Percentiles rank a stretch among this genome's conserved stretches.
Evolutionary conservation across 2,888 invertebrate species (phyloP).

Genomic region (Eupithecia subumbrata): DNA sequence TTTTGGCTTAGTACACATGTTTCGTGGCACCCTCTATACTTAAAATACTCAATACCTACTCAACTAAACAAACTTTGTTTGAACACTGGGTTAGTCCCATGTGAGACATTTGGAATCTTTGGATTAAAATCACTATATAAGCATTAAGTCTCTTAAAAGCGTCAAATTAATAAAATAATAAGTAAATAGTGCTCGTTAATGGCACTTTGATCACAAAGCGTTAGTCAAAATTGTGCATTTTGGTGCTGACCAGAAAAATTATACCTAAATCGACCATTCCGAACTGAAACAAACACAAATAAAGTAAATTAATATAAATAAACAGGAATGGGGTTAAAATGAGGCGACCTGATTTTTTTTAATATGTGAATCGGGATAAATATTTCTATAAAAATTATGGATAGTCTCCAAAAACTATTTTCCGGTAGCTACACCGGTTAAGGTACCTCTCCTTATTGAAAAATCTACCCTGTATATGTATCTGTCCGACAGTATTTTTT

Average conservation of each 20-base stretch:
- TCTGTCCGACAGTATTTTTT: too few species aligned
- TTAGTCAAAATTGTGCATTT: slow-evolving; percentile 47
- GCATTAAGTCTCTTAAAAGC: background rate
- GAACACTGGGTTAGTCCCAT: background rate
- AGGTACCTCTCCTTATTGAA: too few species aligned
- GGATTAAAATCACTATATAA: background rate
- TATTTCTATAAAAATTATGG: too few species aligned
- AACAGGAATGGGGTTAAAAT: background rate
- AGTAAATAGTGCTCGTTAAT: slow-evolving; percentile 2
- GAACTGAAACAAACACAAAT: slow-evolving; percentile 76
- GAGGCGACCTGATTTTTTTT: too few species aligned
- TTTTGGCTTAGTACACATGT: too few species aligned
- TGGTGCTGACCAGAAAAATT: slow-evolving; percentile 51
- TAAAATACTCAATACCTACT: background rate
- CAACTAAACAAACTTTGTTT: slow-evolving; percentile 1
- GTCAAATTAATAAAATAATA: slow-evolving; percentile 18
- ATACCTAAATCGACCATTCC: slow-evolving; percentile 69
- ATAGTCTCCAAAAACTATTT: too few species aligned
- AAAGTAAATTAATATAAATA: slow-evolving; percentile 47
- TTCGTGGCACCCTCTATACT: background rate
- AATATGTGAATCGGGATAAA: too few species aligned
- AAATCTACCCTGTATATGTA: too few species aligned
- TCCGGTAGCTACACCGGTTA: too few species aligned
- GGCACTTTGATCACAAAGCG: slow-evolving; percentile 21
- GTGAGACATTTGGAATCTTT: slow-evolving; percentile 1